Base-by-base conservation (phyloP, 1,140 invertebrate species). In the Euura lappo region DNA sequence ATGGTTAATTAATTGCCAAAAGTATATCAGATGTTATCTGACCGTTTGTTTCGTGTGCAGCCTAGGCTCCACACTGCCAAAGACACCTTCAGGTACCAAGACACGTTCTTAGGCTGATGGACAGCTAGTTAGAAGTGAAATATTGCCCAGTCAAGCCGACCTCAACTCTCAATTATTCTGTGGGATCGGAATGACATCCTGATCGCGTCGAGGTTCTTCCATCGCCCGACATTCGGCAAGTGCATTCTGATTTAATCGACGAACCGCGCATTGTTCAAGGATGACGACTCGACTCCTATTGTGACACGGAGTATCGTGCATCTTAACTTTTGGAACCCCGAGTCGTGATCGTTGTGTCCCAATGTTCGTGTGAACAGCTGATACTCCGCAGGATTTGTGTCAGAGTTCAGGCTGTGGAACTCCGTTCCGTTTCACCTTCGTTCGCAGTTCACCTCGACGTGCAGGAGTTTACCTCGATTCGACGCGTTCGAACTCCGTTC, bases 1-100 rank as follows among this genome's bases (percentile, higher is more conserved):
- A 60, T 60, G 13, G 8, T 60, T 60, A 60, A 60, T 60, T 60
- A 60, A 60, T 60, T 60, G 51, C 51, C 51, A 60, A 60, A 60
- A 60, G 51, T 60, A 60, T 11, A n/a, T 60, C 4, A 60, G 28
- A 28, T 28, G 28, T 5, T 60, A 60, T 60, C 51, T 60, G 51
- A 60, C 13, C 51, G 28, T 28, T 28, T 28, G 28, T 28, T 28
- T 28, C 28, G 28, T 1, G 28, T 28, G 28, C 28, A 28, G 28
- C 28, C 28, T 28, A 28, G 28, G 28, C 28, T 28, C 28, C 28
- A 28, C 28, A 28, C 28, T 28, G 1, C 28, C 28, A 28, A 28
- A 28, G 28, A 28, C 28, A 28, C 28, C 28, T 28, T 28, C 28
- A 28, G 28, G 28, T 28, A 28, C 28, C n/a, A n/a, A n/a, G n/a